Conservation (phyloP, 2,113 vertebrate species). For the Pachycephala philippinensis region DNA sequence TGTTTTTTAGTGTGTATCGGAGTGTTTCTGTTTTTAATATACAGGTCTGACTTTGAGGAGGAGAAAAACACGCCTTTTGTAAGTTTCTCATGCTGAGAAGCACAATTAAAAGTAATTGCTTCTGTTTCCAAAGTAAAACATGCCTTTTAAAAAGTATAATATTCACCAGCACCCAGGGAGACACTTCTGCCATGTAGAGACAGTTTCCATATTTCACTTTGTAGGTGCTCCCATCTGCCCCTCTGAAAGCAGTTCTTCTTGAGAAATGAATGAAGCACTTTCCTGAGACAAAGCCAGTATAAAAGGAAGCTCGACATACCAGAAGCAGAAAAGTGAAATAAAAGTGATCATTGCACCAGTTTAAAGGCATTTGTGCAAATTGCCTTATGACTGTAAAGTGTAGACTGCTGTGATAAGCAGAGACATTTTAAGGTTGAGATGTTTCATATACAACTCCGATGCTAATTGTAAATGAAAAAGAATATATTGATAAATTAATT, state of each 20-base stretch:
- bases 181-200: not conserved
- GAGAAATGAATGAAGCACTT: not conserved
- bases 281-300: not conserved
- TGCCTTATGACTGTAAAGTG: not conserved
- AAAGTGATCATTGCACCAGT: not conserved
- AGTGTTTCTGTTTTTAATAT: conserved; percentile 16
- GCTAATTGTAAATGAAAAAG: conserved; percentile 6
- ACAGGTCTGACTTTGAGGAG: conserved; percentile 3
- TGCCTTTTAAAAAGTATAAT: not conserved
- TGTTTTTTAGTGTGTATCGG: not conserved
- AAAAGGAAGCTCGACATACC: not conserved
- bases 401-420: conserved; percentile 21
- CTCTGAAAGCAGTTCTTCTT: not conserved
- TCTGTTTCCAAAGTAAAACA: conserved; percentile 22
- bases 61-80: not conserved
- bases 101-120: conserved; percentile 58
- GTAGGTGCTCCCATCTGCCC: conserved; percentile 19
- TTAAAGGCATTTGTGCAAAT: conserved; percentile 24
- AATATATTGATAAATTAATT: not conserved
- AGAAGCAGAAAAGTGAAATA: not conserved
- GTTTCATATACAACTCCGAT: not conserved
- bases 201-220: conserved; percentile 1
- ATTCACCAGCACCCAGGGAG: not conserved
- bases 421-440: conserved; percentile 7
- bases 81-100: conserved; percentile 28